These are phyloP conservation scores for Melipona bicolor DNA, from an alignment of 2,888 invertebrate species.

Conservation along the genomic window DNA sequence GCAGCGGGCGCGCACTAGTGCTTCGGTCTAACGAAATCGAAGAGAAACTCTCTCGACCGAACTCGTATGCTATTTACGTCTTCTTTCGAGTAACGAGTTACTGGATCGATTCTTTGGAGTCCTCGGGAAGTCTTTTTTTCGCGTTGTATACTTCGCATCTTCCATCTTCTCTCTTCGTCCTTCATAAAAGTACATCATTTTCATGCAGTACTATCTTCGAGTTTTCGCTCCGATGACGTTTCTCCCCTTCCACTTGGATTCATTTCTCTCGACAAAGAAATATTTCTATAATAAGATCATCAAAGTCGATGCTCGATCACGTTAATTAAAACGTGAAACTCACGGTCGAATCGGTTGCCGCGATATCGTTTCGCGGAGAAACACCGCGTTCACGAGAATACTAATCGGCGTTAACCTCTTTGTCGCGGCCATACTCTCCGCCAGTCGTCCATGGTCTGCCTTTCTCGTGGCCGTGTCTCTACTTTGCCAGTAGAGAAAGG, in stretches of 20 bases:
- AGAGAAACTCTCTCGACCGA: conserved; percentile 53
- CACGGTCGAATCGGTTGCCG: neutral
- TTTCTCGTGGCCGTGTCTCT: conserved; percentile 24
- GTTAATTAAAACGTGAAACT: conserved; percentile 38
- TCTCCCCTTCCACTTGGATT: conserved; percentile 1
- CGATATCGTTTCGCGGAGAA: conserved; percentile 8
- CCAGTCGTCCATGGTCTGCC: neutral
- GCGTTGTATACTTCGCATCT: neutral
- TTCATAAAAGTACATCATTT: neutral
- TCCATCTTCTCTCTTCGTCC: neutral
- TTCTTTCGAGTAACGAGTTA: conserved; percentile 21
- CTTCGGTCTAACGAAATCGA: conserved; percentile 51
- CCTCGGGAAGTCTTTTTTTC: neutral
- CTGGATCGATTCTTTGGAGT: neutral
- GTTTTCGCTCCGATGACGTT: conserved; percentile 19
- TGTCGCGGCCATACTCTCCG: neutral
- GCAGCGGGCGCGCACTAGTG: conserved; percentile 34
- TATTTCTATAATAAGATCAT: conserved; percentile 1
- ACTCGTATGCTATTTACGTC: conserved; percentile 45
- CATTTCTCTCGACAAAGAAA: conserved; percentile 18
- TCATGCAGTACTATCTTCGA: neutral
- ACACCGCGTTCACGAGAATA: neutral
- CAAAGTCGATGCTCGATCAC: neutral
- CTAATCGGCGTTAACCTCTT: conserved; percentile 9
- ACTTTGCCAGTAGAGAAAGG: conserved; percentile 41